phyloP scores from a whole-genome alignment of 2,113 vertebrate species.

The Chamaea fasciata region DNA sequence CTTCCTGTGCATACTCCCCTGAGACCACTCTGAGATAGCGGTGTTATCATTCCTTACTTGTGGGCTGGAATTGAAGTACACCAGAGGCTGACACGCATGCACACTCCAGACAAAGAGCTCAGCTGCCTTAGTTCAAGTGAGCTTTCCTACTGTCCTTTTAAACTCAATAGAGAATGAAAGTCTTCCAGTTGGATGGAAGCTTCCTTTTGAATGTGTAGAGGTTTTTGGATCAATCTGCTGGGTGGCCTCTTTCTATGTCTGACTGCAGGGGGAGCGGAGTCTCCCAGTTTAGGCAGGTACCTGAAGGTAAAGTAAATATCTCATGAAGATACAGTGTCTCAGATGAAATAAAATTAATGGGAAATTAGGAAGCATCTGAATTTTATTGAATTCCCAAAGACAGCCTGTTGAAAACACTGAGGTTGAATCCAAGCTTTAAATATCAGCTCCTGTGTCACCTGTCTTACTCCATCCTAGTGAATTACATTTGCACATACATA shows the following conservation, averaged over 20 bases:
- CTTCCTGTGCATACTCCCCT: not conserved
- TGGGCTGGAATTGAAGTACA: not conserved
- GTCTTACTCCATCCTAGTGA: not conserved
- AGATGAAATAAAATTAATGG: not conserved
- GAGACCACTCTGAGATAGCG: accelerated
- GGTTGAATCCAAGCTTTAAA: not conserved
- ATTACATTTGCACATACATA: not conserved
- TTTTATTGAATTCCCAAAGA: not conserved
- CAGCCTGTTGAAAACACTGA: not conserved
- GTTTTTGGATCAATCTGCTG: not conserved
- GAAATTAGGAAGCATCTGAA: not conserved
- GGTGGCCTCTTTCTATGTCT: not conserved
- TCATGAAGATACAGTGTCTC: not conserved
- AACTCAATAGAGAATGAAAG: not conserved
- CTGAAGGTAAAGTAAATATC: not conserved
- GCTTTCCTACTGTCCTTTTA: not conserved
- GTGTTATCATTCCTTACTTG: not conserved
- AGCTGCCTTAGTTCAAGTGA: not conserved
- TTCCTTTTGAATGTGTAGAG: not conserved
- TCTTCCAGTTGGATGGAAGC: not conserved
- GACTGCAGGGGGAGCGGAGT: not conserved
- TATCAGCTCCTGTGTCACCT: not conserved
- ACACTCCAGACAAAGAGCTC: not conserved
- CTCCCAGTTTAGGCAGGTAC: not conserved
- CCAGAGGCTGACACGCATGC: not conserved